Evolutionary conservation across 2,888 invertebrate species (phyloP), one percentile per base, ranked within the genome.

Genomic region (Cataglyphis livida): DNA sequence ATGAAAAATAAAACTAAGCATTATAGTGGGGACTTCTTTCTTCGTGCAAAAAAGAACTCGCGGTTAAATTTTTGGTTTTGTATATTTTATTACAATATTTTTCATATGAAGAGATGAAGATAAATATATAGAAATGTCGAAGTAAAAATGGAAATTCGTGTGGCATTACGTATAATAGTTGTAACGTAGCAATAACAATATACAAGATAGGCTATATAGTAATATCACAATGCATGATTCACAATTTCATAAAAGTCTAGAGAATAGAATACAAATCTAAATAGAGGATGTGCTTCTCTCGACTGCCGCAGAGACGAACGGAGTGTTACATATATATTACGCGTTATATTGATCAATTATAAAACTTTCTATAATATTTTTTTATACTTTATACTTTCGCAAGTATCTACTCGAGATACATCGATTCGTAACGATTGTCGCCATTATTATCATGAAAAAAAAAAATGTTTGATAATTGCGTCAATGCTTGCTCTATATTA

Each of bases 141-240:
- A 93, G 94, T 94, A 94, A 93, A 94, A 94, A 94, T 94, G 94
- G 92, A 94, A 93, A 93, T 90, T 93, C 91, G 90, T 91, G 91
- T 93, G 91, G 91, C 91, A 91, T 91, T 90, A 90, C 90, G 88
- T 84, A 76, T 76, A 89, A 85, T 90, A 88, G 71, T 86, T 84
- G 88, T 90, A 90, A 88, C 86, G 85, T 88, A 84, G 70, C 88
- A 89, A 91, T 92, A 93, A 93, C 90, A 93, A 93, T 93, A 91
- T 93, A 93, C 92, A 93, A 93, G 91, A 85, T 93, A 93, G 92
- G 93, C 94, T 94, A 94, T 93, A 94, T 91, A 94, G 92, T 94
- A 94, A 94, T 94, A 94, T 94, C 94, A 94, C 94, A 94, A 94
- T 94, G 93, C 93, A 94, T 94, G 94, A 94, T 94, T 94, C 93